A percentile compares a stretch with the other conserved stretches of the same genome.
Evolutionary conservation across 2,797 vertebrate species (phyloP).

Genomic region (Thunnus albacares): DNA sequence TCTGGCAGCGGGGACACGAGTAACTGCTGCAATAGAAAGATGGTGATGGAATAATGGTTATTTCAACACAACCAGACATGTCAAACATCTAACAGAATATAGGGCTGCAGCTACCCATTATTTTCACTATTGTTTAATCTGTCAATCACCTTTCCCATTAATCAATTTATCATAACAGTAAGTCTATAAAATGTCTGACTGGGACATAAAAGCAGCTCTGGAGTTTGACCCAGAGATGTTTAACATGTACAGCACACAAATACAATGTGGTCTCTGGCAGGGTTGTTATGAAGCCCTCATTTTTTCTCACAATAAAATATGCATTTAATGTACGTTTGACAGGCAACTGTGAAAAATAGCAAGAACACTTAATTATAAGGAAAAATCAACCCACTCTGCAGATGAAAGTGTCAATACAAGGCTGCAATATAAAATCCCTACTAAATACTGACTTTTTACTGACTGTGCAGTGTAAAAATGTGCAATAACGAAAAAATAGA

Average conservation of each 20-base stretch:
- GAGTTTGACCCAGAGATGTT: not conserved
- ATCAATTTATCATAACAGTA: not conserved
- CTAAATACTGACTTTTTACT: not conserved
- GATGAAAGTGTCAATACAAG: not conserved
- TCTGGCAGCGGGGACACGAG: constrained; percentile 18
- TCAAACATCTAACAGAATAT: not conserved
- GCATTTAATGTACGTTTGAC: not conserved
- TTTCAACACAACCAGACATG: constrained; percentile 12
- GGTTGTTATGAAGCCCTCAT: not conserved
- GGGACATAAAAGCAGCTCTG: not conserved
- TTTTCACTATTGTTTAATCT: not conserved
- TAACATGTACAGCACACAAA: not conserved
- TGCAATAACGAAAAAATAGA: too few relatives aligned
- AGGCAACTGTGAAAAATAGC: not conserved
- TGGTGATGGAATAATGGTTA: constrained; percentile 10
- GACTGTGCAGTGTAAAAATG: too few relatives aligned
- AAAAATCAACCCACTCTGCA: not conserved
- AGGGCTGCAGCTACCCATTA: not conserved
- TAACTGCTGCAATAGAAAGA: constrained; percentile 33
- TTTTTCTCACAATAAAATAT: constrained; percentile 2
- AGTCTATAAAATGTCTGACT: too few relatives aligned
- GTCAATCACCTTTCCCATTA: not conserved
- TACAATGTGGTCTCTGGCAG: too few relatives aligned
- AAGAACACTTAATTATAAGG: not conserved
- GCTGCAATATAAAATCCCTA: not conserved